Percentiles rank a stretch among this genome's conserved stretches.
Evolutionary conservation across 2,113 vertebrate genomes (phyloP).

Genomic region (Hydropotes inermis): DNA sequence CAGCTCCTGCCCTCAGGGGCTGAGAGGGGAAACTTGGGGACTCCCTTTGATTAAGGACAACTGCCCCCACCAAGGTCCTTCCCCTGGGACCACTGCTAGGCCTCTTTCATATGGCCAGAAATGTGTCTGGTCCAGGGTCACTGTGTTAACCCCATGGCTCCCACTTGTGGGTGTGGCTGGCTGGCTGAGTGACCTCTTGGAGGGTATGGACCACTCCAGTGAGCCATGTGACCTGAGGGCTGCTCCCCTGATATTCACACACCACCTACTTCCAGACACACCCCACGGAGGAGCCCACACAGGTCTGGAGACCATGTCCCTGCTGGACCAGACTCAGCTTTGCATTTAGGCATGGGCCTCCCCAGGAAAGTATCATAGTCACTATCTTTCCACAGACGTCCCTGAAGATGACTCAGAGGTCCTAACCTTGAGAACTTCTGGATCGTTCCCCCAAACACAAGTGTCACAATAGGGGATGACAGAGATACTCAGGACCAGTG

Average conservation of each 20-base stretch:
- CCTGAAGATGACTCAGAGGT: background rate
- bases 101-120: background rate
- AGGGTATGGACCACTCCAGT: background rate
- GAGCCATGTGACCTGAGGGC: background rate
- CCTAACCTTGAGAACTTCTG: background rate
- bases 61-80: background rate
- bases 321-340: background rate
- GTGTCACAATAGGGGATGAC: rapidly evolving
- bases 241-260: background rate
- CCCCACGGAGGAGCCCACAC: background rate
- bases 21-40: rapidly evolving
- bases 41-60: background rate
- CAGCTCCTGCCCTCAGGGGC: background rate
- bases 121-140: background rate
- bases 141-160: background rate
- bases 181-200: background rate
- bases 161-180: background rate
- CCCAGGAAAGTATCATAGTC: background rate
- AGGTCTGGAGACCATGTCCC: background rate
- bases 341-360: rapidly evolving
- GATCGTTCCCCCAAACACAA: background rate
- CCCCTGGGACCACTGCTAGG: background rate
- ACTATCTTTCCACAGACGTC: no score
- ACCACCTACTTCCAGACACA: background rate
- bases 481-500: background rate